These are phyloP conservation scores for Drosophila varians DNA, from an alignment of 1,140 invertebrate species.

Conservation along the genomic window DNA sequence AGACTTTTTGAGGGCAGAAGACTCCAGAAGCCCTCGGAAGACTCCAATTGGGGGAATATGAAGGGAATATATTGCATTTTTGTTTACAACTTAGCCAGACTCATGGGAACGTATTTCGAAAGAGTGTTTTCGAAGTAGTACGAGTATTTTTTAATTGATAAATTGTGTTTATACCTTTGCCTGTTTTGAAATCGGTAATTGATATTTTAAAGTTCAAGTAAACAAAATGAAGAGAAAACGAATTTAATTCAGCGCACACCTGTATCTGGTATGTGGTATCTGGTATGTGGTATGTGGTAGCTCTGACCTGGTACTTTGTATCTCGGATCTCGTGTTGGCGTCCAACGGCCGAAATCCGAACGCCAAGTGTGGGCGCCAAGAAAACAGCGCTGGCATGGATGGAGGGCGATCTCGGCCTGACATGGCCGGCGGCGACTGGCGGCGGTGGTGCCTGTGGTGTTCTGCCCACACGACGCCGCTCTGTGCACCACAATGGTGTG, in stretches of 20 bases:
- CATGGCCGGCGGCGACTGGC: constrained; percentile 1
- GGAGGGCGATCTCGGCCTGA: constrained; percentile 8
- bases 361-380: background rate
- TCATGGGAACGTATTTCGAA: too few species aligned
- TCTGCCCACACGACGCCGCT: constrained; percentile 16
- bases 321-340: constrained; percentile 25
- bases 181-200: background rate
- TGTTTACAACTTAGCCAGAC: too few species aligned
- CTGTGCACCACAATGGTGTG: constrained; percentile 23
- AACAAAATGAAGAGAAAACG: background rate
- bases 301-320: background rate
- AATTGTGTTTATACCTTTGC: background rate
- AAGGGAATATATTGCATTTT: too few species aligned
- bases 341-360: constrained; percentile 5
- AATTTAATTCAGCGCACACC: background rate
- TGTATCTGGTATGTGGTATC: background rate
- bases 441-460: background rate
- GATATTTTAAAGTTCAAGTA: background rate
- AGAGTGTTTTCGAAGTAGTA: too few species aligned
- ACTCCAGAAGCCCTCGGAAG: too few species aligned
- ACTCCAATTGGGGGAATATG: too few species aligned
- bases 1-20: too few species aligned
- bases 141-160: too few species aligned
- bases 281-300: background rate
- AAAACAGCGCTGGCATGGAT: background rate